Base-by-base conservation (phyloP, 2,113 vertebrate genomes). In the Notiomystis cincta region DNA sequence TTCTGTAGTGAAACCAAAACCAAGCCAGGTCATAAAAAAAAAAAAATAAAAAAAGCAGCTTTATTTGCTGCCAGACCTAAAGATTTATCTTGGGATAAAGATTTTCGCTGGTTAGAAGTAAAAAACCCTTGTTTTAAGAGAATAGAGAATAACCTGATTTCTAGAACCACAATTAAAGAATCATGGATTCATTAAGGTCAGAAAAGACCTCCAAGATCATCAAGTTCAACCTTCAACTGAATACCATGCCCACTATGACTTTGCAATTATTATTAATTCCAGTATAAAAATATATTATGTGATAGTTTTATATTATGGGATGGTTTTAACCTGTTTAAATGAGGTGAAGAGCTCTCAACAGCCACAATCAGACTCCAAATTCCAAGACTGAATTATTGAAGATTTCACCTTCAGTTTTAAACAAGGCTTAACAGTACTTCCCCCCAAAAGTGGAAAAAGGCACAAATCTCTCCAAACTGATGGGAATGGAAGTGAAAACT, bases 361-460 rank as follows among this genome's bases (percentile, higher is more conserved):
- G 14, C 67, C 44, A 50, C 28, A 48, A 7, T 7, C 21, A 18
- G 64, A 53, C 4, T 42, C 64, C 33, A 45, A 87, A 78, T 61
- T 70, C 45, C 9, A 44, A 73, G 22, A 47, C 3, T 28, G 13
- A 64, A 45, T 50, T 35, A 48, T 13, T 6, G 24, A 70, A 66
- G 21, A 33, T 37, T 65, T 44, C 44, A 71, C 66, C 45, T 70
- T 78, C 15, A 3, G 11, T 50, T 94, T 33, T 7, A 24, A 51
- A 54, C 51, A 45, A 15, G 7, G 0, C 0, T 45, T 57, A 47
- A 13, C 7, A 21, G 33, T 3, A 3, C 7, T 28, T 62, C 15
- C 3, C 33, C 40, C 50, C 24, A 13, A 44, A 89, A 48, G 0
- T 3, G 31, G 9, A 38, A 33, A 67, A 89, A 28, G 2, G 4